Evolutionary conservation across 1,140 invertebrate genomes (phyloP), one percentile per base, ranked within the genome.

Genomic region (Manduca sexta): DNA sequence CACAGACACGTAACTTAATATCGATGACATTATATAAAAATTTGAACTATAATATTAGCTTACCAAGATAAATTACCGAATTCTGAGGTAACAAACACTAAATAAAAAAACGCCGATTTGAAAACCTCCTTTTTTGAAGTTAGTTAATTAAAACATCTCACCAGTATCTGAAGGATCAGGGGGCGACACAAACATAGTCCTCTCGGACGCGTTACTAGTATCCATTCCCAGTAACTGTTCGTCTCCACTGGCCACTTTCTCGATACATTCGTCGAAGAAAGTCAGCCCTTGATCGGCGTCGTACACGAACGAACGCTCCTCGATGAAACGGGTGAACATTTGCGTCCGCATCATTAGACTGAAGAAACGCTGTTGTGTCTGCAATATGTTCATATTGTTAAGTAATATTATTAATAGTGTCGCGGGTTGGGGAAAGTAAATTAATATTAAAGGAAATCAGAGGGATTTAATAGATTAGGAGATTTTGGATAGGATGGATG

Each of bases 271-370:
- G 84, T 99, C 98, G 76, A 99, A 99, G 87, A 99, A 99, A 8
- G 97, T 95, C 45, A 99, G 87, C 1, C 79, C 79, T 41, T 83
- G 75, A 87, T 99, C 97, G 78, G 96, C 96, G 67, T 99, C 97
- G 10, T 97, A 98, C 0, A 99, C 96, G 87, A 99, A 99, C 64
- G 97, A 98, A 30, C 98, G 90, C 86, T 99, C 98, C 86, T 99
- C 98, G 60, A 99, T 99, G 84, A 99, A 99, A 34, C 97, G 92
- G 49, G 96, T 98, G 81, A 99, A 99, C 93, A 98, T 97, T 87
- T 99, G 98, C 1, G 98, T 99, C 71, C 92, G 93, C 84, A 97
- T 93, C 64, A 98, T 78, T 57, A 96, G 88, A 39, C 90, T 90
- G 81, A 95, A 98, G 87, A 99, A 99, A 80, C 96, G 95, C 35